phyloP scores from a whole-genome alignment of 1,140 invertebrate species.

The Lutraria rhynchaena region DNA sequence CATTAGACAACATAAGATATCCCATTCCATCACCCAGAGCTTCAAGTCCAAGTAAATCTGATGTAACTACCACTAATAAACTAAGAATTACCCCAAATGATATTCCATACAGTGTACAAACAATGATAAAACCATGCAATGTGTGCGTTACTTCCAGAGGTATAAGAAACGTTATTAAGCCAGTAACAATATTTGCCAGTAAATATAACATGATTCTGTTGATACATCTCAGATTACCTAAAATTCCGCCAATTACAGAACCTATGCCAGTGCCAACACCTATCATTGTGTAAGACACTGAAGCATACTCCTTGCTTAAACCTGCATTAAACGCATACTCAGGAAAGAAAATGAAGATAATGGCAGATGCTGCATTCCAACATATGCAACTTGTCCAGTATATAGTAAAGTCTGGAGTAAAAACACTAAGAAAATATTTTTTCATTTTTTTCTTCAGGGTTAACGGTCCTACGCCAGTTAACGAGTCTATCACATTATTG shows the following conservation, averaged over 20 bases:
- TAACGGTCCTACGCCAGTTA: no score
- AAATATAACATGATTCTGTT: slow-evolving; percentile 69
- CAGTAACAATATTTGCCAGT: slow-evolving; percentile 66
- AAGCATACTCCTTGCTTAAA: slow-evolving; percentile 61
- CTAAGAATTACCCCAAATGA: slow-evolving; percentile 75
- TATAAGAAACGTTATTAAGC: slow-evolving; percentile 59
- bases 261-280: slow-evolving; percentile 72
- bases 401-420: slow-evolving; percentile 69
- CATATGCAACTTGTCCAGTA: slow-evolving; percentile 75
- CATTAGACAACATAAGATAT: slow-evolving; percentile 77
- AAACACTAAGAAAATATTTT: slow-evolving; percentile 63
- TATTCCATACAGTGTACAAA: slow-evolving; percentile 64
- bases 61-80: slow-evolving; percentile 71
- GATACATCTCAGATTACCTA: slow-evolving; percentile 68
- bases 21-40: slow-evolving; percentile 72
- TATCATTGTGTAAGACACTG: slow-evolving; percentile 62
- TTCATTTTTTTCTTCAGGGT: background rate
- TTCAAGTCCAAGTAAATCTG: slow-evolving; percentile 72
- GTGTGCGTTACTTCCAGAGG: slow-evolving; percentile 54
- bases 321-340: slow-evolving; percentile 68
- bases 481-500: no score
- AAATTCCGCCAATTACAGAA: slow-evolving; percentile 67
- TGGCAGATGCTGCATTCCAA: slow-evolving; percentile 73
- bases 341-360: slow-evolving; percentile 68
- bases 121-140: slow-evolving; percentile 40